These are phyloP conservation scores for Forbesichthys papilliferus DNA, from an alignment of 2,113 vertebrate species.

Conservation along the genomic window DNA sequence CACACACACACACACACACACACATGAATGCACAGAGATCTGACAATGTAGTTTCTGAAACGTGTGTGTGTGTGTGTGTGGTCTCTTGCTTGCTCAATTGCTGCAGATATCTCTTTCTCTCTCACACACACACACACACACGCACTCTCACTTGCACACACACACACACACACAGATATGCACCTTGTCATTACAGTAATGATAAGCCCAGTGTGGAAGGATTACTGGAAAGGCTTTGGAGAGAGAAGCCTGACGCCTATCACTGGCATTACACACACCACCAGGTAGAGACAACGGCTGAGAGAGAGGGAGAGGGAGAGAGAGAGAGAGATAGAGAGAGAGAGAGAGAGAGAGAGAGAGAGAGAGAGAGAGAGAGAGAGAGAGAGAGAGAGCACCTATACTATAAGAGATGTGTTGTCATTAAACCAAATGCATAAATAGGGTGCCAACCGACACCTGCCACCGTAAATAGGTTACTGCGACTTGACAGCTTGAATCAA, in stretches of 20 bases:
- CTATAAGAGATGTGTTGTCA: no score
- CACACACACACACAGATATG: slow-evolving; percentile 49
- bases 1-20: no score
- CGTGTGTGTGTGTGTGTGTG: slow-evolving; percentile 32
- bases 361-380: not conserved
- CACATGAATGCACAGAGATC: no score
- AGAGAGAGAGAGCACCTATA: not conserved
- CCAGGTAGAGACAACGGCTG: slow-evolving; percentile 42
- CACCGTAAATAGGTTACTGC: slow-evolving; percentile 11
- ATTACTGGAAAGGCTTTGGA: slow-evolving; percentile 71
- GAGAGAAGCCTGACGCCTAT: slow-evolving; percentile 69
- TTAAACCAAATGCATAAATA: not conserved
- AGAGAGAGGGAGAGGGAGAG: not conserved
- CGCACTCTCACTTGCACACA: slow-evolving; percentile 19
- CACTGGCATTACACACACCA: slow-evolving; percentile 61
- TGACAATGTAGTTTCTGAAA: no score
- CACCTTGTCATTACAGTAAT: slow-evolving; percentile 79
- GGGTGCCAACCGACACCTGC: slow-evolving; percentile 15
- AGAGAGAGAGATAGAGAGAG: not conserved
- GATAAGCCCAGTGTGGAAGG: slow-evolving; percentile 67
- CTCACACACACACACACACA: slow-evolving; percentile 30
- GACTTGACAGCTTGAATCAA: slow-evolving; percentile 36
- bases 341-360: no score
- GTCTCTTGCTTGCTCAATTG: slow-evolving; percentile 35
- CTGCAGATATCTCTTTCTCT: slow-evolving; percentile 25